phyloP scores from a whole-genome alignment of 2,797 vertebrate genomes.

The Rhinogobio ventralis region DNA sequence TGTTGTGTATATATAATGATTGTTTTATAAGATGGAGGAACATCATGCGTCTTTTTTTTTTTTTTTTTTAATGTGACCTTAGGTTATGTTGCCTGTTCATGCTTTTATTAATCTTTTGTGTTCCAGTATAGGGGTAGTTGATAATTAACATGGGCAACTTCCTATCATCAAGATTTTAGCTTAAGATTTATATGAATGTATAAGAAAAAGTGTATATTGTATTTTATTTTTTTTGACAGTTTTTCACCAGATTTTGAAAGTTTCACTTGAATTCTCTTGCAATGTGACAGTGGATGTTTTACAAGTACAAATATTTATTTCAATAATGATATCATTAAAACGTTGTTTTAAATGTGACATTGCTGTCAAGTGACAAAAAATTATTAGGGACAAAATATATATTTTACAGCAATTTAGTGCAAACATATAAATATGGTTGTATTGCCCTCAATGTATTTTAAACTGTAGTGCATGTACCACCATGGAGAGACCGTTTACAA shows the following conservation, averaged over 20 bases:
- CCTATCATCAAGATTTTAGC: background rate
- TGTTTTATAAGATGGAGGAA: slow-evolving; percentile 7
- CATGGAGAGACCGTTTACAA: background rate
- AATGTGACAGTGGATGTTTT: background rate
- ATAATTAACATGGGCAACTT: background rate
- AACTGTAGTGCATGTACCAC: background rate
- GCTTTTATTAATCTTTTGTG: background rate
- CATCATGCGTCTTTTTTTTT: background rate
- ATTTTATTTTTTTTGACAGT: background rate
- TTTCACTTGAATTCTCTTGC: background rate
- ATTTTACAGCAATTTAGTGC: background rate
- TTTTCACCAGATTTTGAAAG: background rate
- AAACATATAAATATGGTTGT: background rate
- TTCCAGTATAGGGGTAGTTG: background rate
- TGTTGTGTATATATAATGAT: background rate
- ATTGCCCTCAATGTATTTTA: background rate
- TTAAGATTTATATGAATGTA: background rate
- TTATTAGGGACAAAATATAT: too few relatives aligned
- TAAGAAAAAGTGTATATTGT: background rate
- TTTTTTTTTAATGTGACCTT: slow-evolving; percentile 1
- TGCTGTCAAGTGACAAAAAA: background rate
- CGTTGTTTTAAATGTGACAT: background rate
- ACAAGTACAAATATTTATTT: background rate
- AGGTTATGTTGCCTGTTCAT: background rate
- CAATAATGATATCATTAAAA: background rate